Evolutionary conservation across 1,140 invertebrate genomes (phyloP).

Genomic region (Latrodectus geometricus): DNA sequence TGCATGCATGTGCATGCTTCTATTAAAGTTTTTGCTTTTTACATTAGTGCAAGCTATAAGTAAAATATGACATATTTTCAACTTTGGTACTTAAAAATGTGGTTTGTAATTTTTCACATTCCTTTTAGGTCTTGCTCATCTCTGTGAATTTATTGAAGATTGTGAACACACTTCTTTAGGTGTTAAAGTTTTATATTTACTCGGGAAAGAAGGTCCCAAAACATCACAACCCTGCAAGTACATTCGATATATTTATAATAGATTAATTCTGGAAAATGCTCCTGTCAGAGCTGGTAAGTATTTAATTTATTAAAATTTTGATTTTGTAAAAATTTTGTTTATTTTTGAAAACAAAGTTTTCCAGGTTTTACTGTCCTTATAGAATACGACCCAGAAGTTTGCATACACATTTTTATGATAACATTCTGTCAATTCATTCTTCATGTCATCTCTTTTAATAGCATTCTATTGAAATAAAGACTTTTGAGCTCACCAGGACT

Average conservation of each 20-base stretch:
- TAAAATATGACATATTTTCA: neutral
- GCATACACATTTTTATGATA: too few species aligned
- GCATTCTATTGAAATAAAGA: too few species aligned
- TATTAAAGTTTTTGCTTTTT: too few species aligned
- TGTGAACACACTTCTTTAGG: constrained; percentile 97
- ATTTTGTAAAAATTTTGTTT: too few species aligned
- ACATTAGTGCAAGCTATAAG: neutral
- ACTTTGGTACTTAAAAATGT: neutral
- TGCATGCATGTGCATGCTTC: too few species aligned
- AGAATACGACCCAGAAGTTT: too few species aligned
- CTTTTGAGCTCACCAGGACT: too few species aligned
- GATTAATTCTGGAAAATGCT: constrained; percentile 96
- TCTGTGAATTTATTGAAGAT: constrained; percentile 99
- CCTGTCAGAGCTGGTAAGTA: constrained; percentile 81
- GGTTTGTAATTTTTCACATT: neutral
- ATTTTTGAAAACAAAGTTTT: too few species aligned
- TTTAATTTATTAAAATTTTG: too few species aligned
- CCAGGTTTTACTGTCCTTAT: too few species aligned
- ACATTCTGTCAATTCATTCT: too few species aligned
- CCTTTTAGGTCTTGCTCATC: constrained; percentile 83
- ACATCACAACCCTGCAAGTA: constrained; percentile 94
- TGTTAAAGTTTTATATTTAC: constrained; percentile 95
- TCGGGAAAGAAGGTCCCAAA: constrained; percentile 96
- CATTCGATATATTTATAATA: constrained; percentile 98
- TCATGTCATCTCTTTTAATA: too few species aligned